A percentile compares a stretch with the other conserved stretches of the same genome.
These are phyloP conservation scores for Linnaemya tessellans DNA, from an alignment of 2,888 invertebrate genomes.

Conservation along the genomic window DNA sequence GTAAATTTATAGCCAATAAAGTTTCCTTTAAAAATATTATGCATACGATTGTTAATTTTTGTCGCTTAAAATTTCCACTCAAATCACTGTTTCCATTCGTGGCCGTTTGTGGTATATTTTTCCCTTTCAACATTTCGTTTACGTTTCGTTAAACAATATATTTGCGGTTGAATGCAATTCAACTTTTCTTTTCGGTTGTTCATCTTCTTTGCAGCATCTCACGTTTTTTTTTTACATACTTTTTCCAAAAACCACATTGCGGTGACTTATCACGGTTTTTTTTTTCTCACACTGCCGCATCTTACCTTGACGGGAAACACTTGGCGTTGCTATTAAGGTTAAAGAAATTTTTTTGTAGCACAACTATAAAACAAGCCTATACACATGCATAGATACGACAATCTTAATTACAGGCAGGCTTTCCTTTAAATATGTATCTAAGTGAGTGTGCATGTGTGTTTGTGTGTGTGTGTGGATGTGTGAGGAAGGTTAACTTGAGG, in stretches of 20 bases:
- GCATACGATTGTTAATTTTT: too few species aligned
- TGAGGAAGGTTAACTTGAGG: constrained; percentile 69
- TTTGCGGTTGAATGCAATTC: constrained; percentile 71
- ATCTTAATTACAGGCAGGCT: constrained; percentile 65
- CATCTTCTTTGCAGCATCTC: constrained; percentile 40
- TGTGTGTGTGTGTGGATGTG: constrained; percentile 7
- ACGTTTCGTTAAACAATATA: constrained; percentile 72
- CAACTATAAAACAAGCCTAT: neutral
- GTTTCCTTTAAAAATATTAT: too few species aligned
- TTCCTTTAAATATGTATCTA: neutral
- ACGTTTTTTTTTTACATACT: constrained; percentile 27
- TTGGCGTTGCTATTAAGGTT: neutral
- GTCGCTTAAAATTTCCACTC: neutral
- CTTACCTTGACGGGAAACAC: constrained; percentile 29
- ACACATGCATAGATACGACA: neutral
- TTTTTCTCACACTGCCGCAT: constrained; percentile 35
- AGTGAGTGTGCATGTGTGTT: neutral
- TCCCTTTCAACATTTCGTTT: constrained; percentile 52
- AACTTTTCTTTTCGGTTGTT: constrained; percentile 40
- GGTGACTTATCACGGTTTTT: constrained; percentile 66
- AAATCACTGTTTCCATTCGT: constrained; percentile 31
- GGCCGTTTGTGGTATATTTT: neutral
- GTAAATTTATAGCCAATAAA: too few species aligned
- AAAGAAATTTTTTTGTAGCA: constrained; percentile 6
- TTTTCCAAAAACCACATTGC: constrained; percentile 63